These are phyloP conservation scores for Odontamblyopus lacepedii DNA, from an alignment of 2,797 vertebrate species.

Conservation along the genomic window DNA sequence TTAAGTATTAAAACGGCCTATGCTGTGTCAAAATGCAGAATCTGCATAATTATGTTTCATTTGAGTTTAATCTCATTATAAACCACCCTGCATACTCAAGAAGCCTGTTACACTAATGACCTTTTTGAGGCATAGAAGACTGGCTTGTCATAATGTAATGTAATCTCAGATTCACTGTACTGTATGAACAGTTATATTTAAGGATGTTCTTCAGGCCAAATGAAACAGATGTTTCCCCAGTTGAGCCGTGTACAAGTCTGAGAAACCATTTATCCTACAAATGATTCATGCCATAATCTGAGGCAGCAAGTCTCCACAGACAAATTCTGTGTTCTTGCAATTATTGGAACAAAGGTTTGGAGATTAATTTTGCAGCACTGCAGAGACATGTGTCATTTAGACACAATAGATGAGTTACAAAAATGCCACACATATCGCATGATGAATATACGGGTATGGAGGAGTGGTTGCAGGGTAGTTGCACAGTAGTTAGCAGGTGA, in stretches of 20 bases:
- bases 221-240: conserved; percentile 41
- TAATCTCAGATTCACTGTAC: conserved; percentile 15
- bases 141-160: conserved; percentile 13
- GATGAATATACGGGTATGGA: neutral
- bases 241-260: conserved; percentile 20
- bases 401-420: neutral
- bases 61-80: neutral
- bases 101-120: neutral
- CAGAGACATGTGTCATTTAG: neutral
- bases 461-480: neutral
- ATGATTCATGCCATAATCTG: conserved; percentile 45
- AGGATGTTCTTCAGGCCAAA: conserved; percentile 22
- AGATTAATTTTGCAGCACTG: neutral
- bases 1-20: conserved; percentile 17
- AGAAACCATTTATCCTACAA: conserved; percentile 38
- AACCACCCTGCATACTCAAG: neutral
- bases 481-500: neutral
- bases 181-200: neutral
- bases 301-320: conserved; percentile 15
- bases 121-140: neutral
- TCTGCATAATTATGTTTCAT: neutral
- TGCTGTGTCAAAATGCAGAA: neutral
- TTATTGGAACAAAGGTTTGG: conserved; percentile 21
- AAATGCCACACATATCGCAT: neutral
- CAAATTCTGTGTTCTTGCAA: conserved; percentile 20